phyloP scores from a whole-genome alignment of 2,797 vertebrate species.

The Phataginus tetradactyla region DNA sequence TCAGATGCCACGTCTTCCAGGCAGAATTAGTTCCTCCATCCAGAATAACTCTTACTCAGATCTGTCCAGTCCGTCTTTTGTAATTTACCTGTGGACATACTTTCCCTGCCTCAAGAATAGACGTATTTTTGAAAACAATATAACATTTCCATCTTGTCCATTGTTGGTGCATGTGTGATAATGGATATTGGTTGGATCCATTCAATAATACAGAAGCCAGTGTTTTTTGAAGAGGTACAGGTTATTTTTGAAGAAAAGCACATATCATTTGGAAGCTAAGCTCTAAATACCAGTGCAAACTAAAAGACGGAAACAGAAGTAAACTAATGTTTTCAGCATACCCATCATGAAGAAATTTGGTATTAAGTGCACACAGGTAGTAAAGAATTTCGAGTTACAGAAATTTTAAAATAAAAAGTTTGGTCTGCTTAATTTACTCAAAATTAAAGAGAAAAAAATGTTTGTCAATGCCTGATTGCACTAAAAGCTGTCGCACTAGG shows the following conservation, averaged over 20 bases:
- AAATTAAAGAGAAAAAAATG: constrained; percentile 48
- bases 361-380: neutral
- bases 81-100: neutral
- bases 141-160: too few species aligned
- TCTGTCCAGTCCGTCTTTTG: neutral
- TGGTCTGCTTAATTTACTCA: constrained; percentile 50
- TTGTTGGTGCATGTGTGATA: neutral
- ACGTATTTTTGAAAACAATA: too few species aligned
- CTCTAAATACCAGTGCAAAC: neutral
- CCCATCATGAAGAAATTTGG: neutral
- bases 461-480: constrained; percentile 58
- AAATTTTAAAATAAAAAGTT: constrained; percentile 61
- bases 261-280: constrained; percentile 17
- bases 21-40: neutral
- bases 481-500: constrained; percentile 65
- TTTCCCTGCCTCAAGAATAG: neutral
- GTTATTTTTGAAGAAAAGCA: constrained; percentile 57
- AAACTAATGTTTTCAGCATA: neutral
- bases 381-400: constrained; percentile 40
- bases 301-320: neutral
- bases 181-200: neutral
- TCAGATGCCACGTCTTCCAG: neutral
- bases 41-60: neutral
- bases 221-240: neutral
- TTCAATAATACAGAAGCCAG: neutral